Evolutionary conservation across 1,140 invertebrate genomes (phyloP), one percentile per base, ranked within the genome.

Genomic region (Watersipora subatra): DNA sequence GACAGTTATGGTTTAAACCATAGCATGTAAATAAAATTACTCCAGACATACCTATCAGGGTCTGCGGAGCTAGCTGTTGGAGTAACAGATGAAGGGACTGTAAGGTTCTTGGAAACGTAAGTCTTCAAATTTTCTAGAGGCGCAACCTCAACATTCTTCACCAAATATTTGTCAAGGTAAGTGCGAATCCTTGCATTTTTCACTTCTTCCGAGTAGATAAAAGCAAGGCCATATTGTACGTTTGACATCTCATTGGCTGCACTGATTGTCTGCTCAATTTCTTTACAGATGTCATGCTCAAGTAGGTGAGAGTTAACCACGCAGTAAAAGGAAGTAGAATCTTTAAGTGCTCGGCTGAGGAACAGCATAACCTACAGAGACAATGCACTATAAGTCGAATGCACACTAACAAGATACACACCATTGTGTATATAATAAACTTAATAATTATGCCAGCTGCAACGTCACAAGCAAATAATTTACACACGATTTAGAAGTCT

Each of bases 231-330:
- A 59, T 59, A 20, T 7, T 59, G 1, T 1, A 2, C 1, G 22
- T 66, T 66, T 29, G 67, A 56, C 22, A 25, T 58, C 29, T 67
- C 61, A 25, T 64, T 66, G 65, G 70, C 68, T 22, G 68, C 65
- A 19, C 70, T 67, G 12, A 74, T 63, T 22, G 58, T 68, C 34
- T 71, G 69, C 62, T 75, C 74, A n/a, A 62, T 65, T 57, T 65
- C 69, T 19, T 69, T 69, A 58, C 67, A 66, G 12, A 72, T 67
- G 46, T 72, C 71, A 66, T 75, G 74, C 34, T 73, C 69, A 56
- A 75, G 61, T 12, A 64, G 7, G 30, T 75, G 72, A 58, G 69
- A 71, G 64, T 71, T 69, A 2, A 70, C 72, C 56, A 76, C 46
- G 59, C 72, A 74, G 63, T 73, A 67, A 12, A 73, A 66, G 64